Evolutionary conservation across 2,113 vertebrate genomes (phyloP).

Genomic region (Raja brachyura): DNA sequence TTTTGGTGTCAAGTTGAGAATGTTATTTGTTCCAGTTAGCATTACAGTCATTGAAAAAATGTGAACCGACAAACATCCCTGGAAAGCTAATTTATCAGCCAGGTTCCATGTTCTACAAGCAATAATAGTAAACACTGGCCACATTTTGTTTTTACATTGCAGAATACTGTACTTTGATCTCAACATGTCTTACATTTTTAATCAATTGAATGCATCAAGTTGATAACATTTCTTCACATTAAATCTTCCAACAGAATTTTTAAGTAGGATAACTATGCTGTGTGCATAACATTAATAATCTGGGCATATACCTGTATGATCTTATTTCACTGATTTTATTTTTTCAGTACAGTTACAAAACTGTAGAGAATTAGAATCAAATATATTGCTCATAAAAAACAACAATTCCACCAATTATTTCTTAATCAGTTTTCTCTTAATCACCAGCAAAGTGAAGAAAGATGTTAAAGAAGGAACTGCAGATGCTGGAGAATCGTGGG

Average conservation of each 20-base stretch:
- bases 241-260: not conserved
- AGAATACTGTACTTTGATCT: not conserved
- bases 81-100: not conserved
- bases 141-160: not conserved
- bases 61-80: not conserved
- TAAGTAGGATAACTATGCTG: not conserved
- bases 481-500: too few species aligned
- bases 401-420: too few species aligned
- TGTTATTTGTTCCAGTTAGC: not conserved
- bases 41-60: not conserved
- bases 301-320: not conserved
- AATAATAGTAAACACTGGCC: not conserved
- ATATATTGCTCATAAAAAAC: too few species aligned
- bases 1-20: not conserved
- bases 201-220: not conserved
- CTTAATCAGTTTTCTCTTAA: too few species aligned
- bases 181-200: constrained; percentile 17
- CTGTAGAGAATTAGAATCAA: too few species aligned
- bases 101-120: not conserved
- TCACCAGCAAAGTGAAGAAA: too few species aligned
- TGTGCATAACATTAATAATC: not conserved
- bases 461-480: too few species aligned
- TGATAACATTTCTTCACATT: not conserved
- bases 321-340: not conserved
- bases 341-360: too few species aligned